A percentile compares a stretch with the other conserved stretches of the same genome.
These are phyloP conservation scores for Tachystola acroxantha DNA, from an alignment of 2,888 invertebrate species.

Conservation along the genomic window DNA sequence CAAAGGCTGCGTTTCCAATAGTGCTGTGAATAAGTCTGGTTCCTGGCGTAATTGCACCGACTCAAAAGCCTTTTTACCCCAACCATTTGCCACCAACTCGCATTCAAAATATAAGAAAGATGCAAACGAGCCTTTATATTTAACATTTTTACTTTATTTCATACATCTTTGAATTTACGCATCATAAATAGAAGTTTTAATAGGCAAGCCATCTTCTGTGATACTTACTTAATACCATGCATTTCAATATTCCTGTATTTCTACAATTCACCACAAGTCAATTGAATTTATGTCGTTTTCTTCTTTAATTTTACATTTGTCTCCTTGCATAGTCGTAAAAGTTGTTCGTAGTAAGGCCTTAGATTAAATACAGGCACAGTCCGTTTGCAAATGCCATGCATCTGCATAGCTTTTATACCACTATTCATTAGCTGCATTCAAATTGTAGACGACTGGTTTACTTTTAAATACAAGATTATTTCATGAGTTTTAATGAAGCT, in stretches of 20 bases:
- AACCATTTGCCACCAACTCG: conserved; percentile 4
- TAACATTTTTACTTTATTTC: too few species aligned
- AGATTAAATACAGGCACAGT: conserved; percentile 13
- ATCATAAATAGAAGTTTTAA: too few species aligned
- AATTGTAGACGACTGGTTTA: conserved; percentile 15
- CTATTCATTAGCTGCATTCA: conserved; percentile 34
- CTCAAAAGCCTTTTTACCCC: conserved; percentile 11
- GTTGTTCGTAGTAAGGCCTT: conserved; percentile 11
- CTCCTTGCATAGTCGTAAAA: too few species aligned
- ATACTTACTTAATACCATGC: too few species aligned
- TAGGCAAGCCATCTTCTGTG: too few species aligned
- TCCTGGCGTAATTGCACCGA: conserved; percentile 31
- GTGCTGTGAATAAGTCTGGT: conserved; percentile 29
- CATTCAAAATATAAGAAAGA: too few species aligned
- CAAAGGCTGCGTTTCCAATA: conserved; percentile 6
- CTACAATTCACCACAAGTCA: too few species aligned
- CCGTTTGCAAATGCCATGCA: conserved; percentile 16
- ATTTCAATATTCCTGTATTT: too few species aligned
- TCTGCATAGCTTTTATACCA: conserved; percentile 24
- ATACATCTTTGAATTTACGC: too few species aligned
- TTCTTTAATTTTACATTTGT: too few species aligned
- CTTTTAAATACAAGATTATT: conserved; percentile 2
- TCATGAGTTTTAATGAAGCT: not conserved
- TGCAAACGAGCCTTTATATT: too few species aligned
- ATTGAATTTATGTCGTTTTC: too few species aligned